A percentile compares a stretch with the other conserved stretches of the same genome.
Evolutionary conservation across 2,888 invertebrate species (phyloP).

Genomic region (Diabrotica balteata): DNA sequence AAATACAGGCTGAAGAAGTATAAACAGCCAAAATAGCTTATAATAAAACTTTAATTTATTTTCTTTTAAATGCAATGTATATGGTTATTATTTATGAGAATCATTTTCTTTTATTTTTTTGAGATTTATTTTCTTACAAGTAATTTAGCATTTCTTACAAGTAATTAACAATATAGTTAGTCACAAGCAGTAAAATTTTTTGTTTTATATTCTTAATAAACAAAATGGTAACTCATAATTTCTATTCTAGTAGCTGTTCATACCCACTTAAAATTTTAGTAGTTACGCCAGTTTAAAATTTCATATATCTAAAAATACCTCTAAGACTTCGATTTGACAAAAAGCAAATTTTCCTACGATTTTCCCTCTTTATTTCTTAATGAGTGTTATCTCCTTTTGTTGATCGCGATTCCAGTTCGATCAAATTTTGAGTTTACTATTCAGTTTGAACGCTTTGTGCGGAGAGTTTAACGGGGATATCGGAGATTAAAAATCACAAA

Average conservation of each 20-base stretch:
- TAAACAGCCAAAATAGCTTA: neutral
- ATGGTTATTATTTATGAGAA: no score
- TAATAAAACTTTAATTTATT: no score
- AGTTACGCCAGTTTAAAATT: neutral
- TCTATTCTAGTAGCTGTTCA: neutral
- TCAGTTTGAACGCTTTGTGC: constrained; percentile 20
- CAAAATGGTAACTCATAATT: no score
- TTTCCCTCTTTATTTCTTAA: constrained; percentile 2
- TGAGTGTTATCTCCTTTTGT: constrained; percentile 12
- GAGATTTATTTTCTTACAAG: no score
- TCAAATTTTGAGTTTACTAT: constrained; percentile 11
- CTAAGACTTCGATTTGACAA: constrained; percentile 1
- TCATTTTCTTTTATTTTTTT: no score
- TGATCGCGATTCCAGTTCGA: constrained; percentile 1
- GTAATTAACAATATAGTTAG: no score
- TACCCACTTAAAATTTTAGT: neutral
- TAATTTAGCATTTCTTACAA: no score
- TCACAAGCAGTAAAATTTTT: no score
- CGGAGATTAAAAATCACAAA: neutral
- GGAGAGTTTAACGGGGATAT: constrained; percentile 5
- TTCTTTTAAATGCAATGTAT: no score
- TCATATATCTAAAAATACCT: neutral
- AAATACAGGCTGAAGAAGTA: no score
- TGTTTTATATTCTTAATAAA: no score
- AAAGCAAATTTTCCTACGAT: constrained; percentile 6